Percentiles rank a stretch among this genome's conserved stretches.
Evolutionary conservation across 2,888 invertebrate species (phyloP).

Genomic region (Cerastoderma edule): DNA sequence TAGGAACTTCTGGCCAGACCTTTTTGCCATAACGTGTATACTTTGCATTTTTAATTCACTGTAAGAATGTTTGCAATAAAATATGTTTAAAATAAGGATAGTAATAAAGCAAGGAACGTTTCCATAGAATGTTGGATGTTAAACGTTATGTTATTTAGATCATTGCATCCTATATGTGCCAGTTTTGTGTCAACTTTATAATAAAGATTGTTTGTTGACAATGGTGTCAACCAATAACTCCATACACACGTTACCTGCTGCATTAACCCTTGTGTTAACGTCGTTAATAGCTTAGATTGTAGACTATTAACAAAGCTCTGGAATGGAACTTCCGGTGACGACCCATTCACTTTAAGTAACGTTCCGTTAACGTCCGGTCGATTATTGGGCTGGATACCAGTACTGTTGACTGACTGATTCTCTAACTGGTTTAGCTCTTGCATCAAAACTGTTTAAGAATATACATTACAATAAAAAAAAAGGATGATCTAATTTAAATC

Average conservation of each 20-base stretch:
- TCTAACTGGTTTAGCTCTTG: not conserved
- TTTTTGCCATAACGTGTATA: too few species aligned
- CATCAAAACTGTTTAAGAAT: not conserved
- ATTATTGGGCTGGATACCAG: not conserved
- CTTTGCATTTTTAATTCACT: too few species aligned
- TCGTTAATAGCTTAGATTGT: not conserved
- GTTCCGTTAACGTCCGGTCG: conserved; percentile 5
- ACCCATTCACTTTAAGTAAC: too few species aligned
- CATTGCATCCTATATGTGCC: too few species aligned
- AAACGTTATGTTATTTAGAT: too few species aligned
- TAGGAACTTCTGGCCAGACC: too few species aligned
- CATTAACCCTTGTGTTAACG: not conserved
- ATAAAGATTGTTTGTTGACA: not conserved
- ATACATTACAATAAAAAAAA: not conserved
- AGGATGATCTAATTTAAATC: not conserved
- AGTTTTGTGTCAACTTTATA: not conserved
- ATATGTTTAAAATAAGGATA: too few species aligned
- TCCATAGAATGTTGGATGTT: too few species aligned
- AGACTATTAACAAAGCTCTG: not conserved
- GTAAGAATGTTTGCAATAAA: too few species aligned
- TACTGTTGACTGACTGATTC: not conserved
- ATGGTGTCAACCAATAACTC: not conserved
- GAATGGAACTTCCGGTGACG: not conserved
- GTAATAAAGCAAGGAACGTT: too few species aligned
- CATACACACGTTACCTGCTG: not conserved